Conservation (phyloP, 1,140 invertebrate genomes). For the Pseudomyrmex sp. region DNA sequence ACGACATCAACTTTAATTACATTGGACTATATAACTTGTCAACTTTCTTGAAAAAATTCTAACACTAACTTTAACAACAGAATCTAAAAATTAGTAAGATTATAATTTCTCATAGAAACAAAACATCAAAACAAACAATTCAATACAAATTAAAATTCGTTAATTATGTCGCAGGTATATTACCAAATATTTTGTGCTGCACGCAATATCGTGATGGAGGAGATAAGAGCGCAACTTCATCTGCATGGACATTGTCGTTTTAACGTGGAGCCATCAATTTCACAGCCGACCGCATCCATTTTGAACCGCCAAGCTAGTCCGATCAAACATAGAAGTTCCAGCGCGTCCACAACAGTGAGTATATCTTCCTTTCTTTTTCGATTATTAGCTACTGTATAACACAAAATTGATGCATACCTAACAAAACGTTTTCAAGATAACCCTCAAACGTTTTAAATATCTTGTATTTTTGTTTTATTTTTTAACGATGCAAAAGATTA, state of each 20-base stretch:
- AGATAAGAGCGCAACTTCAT: conserved; percentile 93
- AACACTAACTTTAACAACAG: not conserved
- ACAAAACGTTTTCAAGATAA: too few relatives aligned
- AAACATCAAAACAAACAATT: too few relatives aligned
- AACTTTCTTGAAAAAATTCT: not conserved
- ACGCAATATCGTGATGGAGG: conserved; percentile 93
- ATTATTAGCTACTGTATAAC: too few relatives aligned
- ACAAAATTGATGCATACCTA: too few relatives aligned
- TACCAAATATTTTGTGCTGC: conserved; percentile 96
- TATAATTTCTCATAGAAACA: conserved; percentile 10
- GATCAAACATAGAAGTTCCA: conserved; percentile 82
- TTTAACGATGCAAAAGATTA: too few relatives aligned
- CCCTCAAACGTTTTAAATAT: too few relatives aligned
- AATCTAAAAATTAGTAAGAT: not conserved
- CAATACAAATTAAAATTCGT: not conserved
- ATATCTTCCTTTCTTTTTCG: conserved; percentile 10
- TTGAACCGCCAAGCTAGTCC: conserved; percentile 77
- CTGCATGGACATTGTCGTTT: conserved; percentile 91
- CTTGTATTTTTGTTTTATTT: too few relatives aligned
- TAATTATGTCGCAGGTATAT: conserved; percentile 87
- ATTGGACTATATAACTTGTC: not conserved
- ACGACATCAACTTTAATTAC: not conserved
- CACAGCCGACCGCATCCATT: conserved; percentile 37
- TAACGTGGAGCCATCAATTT: conserved; percentile 84
- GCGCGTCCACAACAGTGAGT: conserved; percentile 83